Percentiles rank a stretch among this genome's conserved stretches.
phyloP scores from a whole-genome alignment of 2,113 vertebrate species.

The Mustelus asterias region DNA sequence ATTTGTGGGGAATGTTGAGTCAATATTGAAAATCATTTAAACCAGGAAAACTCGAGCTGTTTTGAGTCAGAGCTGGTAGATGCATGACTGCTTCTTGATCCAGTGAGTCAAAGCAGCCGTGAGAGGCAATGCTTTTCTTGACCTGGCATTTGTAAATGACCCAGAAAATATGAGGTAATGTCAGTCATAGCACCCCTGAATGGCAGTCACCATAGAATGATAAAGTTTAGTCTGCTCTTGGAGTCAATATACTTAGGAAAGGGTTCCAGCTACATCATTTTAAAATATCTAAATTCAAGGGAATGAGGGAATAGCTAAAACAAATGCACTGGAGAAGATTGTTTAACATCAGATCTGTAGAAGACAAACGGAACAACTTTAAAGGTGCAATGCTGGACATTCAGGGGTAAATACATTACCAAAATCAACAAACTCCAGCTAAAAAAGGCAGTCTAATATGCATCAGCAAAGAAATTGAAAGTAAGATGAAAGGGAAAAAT shows the following conservation, averaged over 20 bases:
- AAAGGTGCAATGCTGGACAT: neutral
- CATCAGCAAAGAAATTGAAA: constrained; percentile 4
- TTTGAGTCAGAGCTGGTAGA: neutral
- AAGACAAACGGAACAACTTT: neutral
- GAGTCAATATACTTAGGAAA: neutral
- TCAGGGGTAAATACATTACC: neutral
- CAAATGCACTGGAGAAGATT: neutral
- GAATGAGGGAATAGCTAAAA: neutral
- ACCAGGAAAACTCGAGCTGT: neutral
- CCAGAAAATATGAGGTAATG: neutral
- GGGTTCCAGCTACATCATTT: too few species aligned
- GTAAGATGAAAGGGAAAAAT: neutral
- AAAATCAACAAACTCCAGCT: neutral
- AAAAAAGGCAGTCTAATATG: neutral
- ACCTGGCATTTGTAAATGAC: neutral
- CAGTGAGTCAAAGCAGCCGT: neutral
- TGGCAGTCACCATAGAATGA: neutral
- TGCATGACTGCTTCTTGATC: neutral
- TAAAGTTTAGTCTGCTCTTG: neutral
- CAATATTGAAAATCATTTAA: neutral
- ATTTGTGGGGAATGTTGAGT: neutral
- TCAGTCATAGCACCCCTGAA: neutral
- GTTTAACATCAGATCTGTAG: neutral
- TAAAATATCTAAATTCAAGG: neutral
- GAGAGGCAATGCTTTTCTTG: constrained; percentile 19